Evolutionary conservation across 2,113 vertebrate genomes (phyloP), one percentile per base, ranked within the genome.

Genomic region (Phyllostomus discolor): DNA sequence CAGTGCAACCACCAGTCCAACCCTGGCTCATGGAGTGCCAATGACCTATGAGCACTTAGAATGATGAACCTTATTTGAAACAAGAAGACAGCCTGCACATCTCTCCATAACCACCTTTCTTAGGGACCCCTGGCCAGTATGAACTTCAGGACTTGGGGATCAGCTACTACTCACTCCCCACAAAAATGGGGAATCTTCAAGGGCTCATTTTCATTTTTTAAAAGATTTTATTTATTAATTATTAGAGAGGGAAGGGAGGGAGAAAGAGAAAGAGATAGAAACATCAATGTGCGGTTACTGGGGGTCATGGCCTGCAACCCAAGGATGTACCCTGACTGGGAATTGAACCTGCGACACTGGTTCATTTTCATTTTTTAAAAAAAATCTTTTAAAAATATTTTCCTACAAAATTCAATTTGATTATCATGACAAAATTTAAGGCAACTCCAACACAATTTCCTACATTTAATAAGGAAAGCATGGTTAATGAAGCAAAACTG

Each of bases 371-470:
- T 33, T 80, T 33, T 80, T 48, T 46, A 38, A 14, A 41, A 41
- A 24, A 33, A 20, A 28, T 62, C n/a, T 83, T 75, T 78, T 28
- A 87, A 88, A 87, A 67, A 70, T 1, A 38, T 57, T 76, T 92
- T 82, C 38, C 28, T 75, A 9, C 24, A 54, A 76, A 85, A 82
- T 15, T 78, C 24, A 75, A 19, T 62, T 83, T 88, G 64, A 80
- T 41, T 86, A n/a, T 8, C 80, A 83, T 75, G 54, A 75, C 46
- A 93, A 69, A 96, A 62, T 82, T 67, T 64, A 97, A 97, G 64
- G 38, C 57, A 80, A 70, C 11, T 72, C 70, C 41, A 97, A 11
- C 43, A 89, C 22, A 88, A 66, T 26, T 95, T 72, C 66, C 46
- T 75, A 10, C 62, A n/a, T 82, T 90, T 95, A 86, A 88, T 75